Evolutionary conservation across 2,797 vertebrate genomes (phyloP).

Genomic region (Muscicapa comitata): DNA sequence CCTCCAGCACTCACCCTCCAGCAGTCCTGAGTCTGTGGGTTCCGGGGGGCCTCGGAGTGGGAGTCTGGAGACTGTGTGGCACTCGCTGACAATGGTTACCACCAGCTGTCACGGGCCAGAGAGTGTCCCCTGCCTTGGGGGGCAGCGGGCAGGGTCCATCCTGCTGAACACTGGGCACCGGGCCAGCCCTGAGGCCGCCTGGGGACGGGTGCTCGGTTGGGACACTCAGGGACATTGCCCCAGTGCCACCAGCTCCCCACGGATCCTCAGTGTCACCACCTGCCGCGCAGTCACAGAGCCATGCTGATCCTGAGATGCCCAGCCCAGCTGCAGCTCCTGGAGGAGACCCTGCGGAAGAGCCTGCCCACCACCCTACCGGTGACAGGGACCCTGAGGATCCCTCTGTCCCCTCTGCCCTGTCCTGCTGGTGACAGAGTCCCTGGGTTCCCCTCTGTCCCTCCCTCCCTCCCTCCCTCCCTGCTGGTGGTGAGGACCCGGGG

Average conservation of each 20-base stretch:
- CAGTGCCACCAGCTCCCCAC: not conserved
- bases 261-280: not conserved
- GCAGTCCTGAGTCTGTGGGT: not conserved
- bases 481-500: fast-evolving
- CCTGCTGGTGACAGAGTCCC: not conserved
- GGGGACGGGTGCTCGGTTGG: fast-evolving
- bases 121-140: not conserved
- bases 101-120: not conserved
- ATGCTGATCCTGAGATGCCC: not conserved
- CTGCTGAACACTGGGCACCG: not conserved
- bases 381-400: not conserved
- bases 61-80: not conserved
- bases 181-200: not conserved
- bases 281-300: fast-evolving
- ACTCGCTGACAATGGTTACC: not conserved
- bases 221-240: not conserved
- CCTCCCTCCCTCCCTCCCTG: not conserved
- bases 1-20: not conserved
- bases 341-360: not conserved
- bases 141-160: not conserved
- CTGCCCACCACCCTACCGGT: not conserved
- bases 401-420: not conserved
- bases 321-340: not conserved
- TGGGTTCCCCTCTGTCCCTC: not conserved
- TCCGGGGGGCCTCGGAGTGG: fast-evolving